Base-by-base conservation (phyloP, 2,888 invertebrate species). In the Acanthopleura granulata region DNA sequence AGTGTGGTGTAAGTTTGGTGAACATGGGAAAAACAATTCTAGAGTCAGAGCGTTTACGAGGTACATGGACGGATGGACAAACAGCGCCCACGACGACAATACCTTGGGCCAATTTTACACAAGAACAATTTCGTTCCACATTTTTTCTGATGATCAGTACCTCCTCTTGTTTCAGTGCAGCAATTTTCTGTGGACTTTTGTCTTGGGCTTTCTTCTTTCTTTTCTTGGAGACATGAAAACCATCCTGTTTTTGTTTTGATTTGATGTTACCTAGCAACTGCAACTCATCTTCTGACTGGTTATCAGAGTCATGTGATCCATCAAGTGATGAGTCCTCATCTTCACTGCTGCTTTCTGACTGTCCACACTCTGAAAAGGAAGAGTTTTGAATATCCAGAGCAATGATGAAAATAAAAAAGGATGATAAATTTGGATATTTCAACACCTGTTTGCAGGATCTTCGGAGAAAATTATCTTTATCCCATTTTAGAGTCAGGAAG, bases 191-290 rank as follows among this genome's bases (percentile, higher is more conserved):
- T 27, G 80, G 77, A 72, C 75, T 62, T 25, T 72, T 76, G 25
- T 74, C 72, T 57, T 74, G 78, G 25, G 77, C 78, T 80, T 84
- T 84, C 74, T 81, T 81, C 73, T 83, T 84, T 72, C 77, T 87
- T 83, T 80, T 91, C 85, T 82, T 91, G 27, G 50, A 25, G 9
- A 50, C 11, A 27, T 70, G 29, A 15, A 49, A 11, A 51, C 50
- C 27, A 69, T 16, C 62, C 30, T 50, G 29, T 71, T 78, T 74
- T 62, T 77, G 78, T 72, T 75, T 77, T 14, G 82, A 80, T 73
- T 74, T 82, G n/a, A 86, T 85, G 50, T 81, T 80, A 9, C 84
- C 85, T 11, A 86, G 80, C 30, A 86, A 74, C 70, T 82, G 79
- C 9, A 85, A 75, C 57, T 81, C 80, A 27, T 76, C 81, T n/a